Evolutionary conservation across 2,888 invertebrate species (phyloP).

Genomic region (Drosophila monieri): DNA sequence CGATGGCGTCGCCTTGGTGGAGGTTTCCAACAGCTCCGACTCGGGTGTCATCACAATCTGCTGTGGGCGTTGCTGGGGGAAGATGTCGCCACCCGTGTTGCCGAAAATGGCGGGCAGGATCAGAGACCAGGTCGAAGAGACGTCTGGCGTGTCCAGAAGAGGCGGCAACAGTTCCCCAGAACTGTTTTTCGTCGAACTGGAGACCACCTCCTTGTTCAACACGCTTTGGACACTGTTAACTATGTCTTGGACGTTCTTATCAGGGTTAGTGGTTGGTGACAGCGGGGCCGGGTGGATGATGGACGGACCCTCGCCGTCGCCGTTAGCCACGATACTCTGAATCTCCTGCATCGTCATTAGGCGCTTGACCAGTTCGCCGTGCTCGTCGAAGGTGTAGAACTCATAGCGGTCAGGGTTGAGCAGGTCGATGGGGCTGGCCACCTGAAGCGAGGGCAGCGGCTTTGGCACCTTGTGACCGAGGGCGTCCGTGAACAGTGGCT

Average conservation of each 20-base stretch:
- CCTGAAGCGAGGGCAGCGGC: slow-evolving; percentile 86
- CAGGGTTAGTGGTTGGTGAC: slow-evolving; percentile 85
- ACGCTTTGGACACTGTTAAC: slow-evolving; percentile 93
- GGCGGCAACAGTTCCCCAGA: slow-evolving; percentile 75
- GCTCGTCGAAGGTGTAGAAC: slow-evolving; percentile 93
- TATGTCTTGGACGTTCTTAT: slow-evolving; percentile 90
- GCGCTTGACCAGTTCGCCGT: slow-evolving; percentile 91
- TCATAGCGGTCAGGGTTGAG: slow-evolving; percentile 93
- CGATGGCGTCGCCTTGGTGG: slow-evolving; percentile 60
- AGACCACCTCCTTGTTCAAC: slow-evolving; percentile 89
- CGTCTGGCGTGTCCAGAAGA: slow-evolving; percentile 89
- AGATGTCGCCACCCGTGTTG: slow-evolving; percentile 87
- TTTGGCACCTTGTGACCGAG: slow-evolving; percentile 88
- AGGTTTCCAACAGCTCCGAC: slow-evolving; percentile 82
- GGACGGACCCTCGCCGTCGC: slow-evolving; percentile 88
- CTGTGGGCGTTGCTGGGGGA: slow-evolving; percentile 85
- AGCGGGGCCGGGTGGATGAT: slow-evolving; percentile 81
- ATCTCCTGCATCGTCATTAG: slow-evolving; percentile 94
- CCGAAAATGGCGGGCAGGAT: slow-evolving; percentile 92
- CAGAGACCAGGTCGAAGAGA: slow-evolving; percentile 91
- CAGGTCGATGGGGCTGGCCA: slow-evolving; percentile 92
- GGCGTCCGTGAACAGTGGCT: slow-evolving; percentile 88
- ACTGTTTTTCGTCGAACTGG: slow-evolving; percentile 86
- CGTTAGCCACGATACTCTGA: slow-evolving; percentile 92
- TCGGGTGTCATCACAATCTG: slow-evolving; percentile 84